Base-by-base conservation (phyloP, 2,888 invertebrate species). In the Allolobophora icterica region DNA sequence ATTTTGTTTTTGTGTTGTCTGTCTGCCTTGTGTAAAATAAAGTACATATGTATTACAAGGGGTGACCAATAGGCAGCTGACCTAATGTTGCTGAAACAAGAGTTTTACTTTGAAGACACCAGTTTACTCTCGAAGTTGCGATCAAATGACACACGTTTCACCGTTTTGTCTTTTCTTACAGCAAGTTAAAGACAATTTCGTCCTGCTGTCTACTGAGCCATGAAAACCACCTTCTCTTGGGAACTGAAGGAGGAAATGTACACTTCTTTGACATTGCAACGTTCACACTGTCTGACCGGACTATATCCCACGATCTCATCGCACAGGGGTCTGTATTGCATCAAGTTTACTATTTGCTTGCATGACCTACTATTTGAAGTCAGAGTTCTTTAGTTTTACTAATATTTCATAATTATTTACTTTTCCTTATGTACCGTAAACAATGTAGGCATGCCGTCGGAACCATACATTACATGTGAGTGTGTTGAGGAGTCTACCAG, bases 231-330 rank as follows among this genome's bases (percentile, higher is more conserved):
- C 96, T 99, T 38, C 96, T 98, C 94, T 96, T 99, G 89, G 99
- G 99, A 21, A 99, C 99, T 0, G 99, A 99, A 95, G 98, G 98
- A 15, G 99, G 99, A 19, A 99, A 99, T 95, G 97, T 99, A 93
- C 98, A 99, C 96, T 96, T 97, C 30, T 96, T 99, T 91, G 97
- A 98, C 95, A 96, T 98, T 91, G 96, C 96, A 35, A 35, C 34
- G 19, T 98, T 99, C 93, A 93, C 93, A 71, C 97, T 98, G 95
- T 97, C 97, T 91, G 98, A 98, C 93, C 97, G 97, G 93, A 98
- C 98, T 93, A 98, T 99, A 94, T 98, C 98, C 95, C 98, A 98
- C 95, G 99, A 99, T 96, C 97, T 98, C 93, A 98, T 99, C 93
- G 97, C 98, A 97, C 98, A 99, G 95, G 98, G 98, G 98, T 98